Percentiles rank a stretch among this genome's conserved stretches.
phyloP scores from a whole-genome alignment of 2,888 invertebrate genomes.

The Nudaria mundana region DNA sequence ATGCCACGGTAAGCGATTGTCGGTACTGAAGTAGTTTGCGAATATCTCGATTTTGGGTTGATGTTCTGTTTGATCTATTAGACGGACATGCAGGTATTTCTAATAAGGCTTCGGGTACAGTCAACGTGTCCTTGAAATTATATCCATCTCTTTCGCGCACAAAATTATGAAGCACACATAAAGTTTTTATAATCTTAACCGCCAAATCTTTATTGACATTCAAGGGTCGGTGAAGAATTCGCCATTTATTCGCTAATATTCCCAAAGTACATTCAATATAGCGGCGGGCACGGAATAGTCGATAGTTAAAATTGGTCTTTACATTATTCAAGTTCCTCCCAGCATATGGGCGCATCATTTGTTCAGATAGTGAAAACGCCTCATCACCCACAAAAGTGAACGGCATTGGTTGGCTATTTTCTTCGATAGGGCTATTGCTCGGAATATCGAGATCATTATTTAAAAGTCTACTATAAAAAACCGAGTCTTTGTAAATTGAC shows the following conservation, averaged over 20 bases:
- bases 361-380: conserved; percentile 2
- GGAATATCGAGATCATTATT: neutral
- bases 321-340: conserved; percentile 14
- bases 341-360: conserved; percentile 12
- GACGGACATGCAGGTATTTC: too few relatives aligned
- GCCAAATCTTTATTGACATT: conserved; percentile 10
- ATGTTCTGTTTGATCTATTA: too few relatives aligned
- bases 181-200: conserved; percentile 13
- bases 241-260: conserved; percentile 13
- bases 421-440: neutral
- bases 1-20: too few relatives aligned
- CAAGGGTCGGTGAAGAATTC: conserved; percentile 10
- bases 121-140: too few relatives aligned
- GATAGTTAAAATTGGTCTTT: conserved; percentile 23
- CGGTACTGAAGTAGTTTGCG: too few relatives aligned
- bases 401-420: neutral
- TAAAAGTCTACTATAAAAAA: conserved; percentile 7
- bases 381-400: conserved; percentile 7
- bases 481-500: conserved; percentile 10
- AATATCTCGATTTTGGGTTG: too few relatives aligned
- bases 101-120: too few relatives aligned
- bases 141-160: conserved; percentile 14
- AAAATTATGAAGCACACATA: conserved; percentile 18
- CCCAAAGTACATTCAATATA: conserved; percentile 27
- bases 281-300: conserved; percentile 20